phyloP scores from a whole-genome alignment of 35 echinoderm and acorn worm species.

The Nesometra sesokonis region DNA sequence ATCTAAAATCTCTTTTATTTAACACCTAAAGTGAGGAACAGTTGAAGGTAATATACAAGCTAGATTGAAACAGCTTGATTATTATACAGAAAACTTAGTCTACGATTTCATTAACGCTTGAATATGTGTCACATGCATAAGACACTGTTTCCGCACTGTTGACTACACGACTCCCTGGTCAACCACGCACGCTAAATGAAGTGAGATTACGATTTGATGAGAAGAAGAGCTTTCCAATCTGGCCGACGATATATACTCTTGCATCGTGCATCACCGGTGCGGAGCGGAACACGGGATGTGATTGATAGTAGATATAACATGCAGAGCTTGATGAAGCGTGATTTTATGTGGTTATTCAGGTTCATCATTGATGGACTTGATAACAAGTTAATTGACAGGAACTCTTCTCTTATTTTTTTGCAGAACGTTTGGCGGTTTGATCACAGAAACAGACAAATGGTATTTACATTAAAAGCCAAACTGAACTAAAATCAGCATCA shows the following conservation, averaged over 20 bases:
- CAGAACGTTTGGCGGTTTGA: background rate
- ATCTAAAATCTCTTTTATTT: background rate
- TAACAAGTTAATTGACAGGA: background rate
- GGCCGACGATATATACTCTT: background rate
- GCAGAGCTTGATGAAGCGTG: background rate
- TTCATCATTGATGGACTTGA: background rate
- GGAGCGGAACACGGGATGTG: background rate
- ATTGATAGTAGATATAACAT: background rate
- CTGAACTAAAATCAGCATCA: background rate
- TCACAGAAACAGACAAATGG: background rate
- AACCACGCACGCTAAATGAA: background rate
- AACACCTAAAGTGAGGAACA: background rate
- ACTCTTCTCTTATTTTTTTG: background rate
- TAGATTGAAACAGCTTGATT: background rate
- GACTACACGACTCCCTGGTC: background rate
- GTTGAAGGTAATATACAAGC: background rate
- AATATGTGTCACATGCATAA: background rate
- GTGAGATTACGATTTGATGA: background rate
- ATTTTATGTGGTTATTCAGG: background rate
- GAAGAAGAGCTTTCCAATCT: background rate
- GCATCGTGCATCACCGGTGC: background rate
- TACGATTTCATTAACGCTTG: background rate
- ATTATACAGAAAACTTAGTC: background rate
- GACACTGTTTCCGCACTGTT: background rate
- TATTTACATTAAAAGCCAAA: slow-evolving; percentile 1